These are phyloP conservation scores for Eristalis intricaria DNA, from an alignment of 2,888 invertebrate species.

Conservation along the genomic window DNA sequence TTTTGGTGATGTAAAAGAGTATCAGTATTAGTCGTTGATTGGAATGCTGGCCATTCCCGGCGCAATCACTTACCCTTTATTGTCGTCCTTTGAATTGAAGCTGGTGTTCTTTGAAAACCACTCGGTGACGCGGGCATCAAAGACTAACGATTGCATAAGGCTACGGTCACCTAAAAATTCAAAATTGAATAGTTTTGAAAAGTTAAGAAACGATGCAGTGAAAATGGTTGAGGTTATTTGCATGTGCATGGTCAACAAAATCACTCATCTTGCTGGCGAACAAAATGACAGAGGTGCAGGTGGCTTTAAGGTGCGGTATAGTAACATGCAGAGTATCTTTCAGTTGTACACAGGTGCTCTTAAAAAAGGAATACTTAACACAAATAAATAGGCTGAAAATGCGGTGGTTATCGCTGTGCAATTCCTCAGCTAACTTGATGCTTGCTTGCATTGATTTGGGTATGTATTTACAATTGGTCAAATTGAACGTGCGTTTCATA, in stretches of 20 bases:
- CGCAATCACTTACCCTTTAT: constrained; percentile 84
- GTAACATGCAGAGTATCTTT: constrained; percentile 52
- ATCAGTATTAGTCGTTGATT: neutral
- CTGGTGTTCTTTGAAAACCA: constrained; percentile 92
- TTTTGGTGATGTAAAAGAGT: neutral
- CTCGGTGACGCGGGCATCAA: constrained; percentile 93
- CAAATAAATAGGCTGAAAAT: neutral
- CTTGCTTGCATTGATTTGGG: constrained; percentile 13
- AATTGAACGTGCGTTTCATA: constrained; percentile 54
- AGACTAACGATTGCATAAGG: constrained; percentile 91
- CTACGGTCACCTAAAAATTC: constrained; percentile 89
- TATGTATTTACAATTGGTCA: constrained; percentile 44
- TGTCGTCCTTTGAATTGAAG: constrained; percentile 87
- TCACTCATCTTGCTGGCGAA: constrained; percentile 54
- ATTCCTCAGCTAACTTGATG: constrained; percentile 81
- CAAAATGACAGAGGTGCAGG: constrained; percentile 58
- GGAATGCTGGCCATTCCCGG: neutral
- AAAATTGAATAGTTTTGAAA: constrained; percentile 2
- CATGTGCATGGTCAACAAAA: constrained; percentile 55
- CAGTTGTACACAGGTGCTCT: constrained; percentile 44
- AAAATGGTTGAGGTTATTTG: constrained; percentile 29
- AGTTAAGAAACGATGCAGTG: neutral
- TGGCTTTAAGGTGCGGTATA: constrained; percentile 52
- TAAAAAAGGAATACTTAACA: neutral
- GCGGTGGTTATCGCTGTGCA: constrained; percentile 75